Conservation (phyloP, 1,140 invertebrate species). For the Elymnias hypermnestra region DNA sequence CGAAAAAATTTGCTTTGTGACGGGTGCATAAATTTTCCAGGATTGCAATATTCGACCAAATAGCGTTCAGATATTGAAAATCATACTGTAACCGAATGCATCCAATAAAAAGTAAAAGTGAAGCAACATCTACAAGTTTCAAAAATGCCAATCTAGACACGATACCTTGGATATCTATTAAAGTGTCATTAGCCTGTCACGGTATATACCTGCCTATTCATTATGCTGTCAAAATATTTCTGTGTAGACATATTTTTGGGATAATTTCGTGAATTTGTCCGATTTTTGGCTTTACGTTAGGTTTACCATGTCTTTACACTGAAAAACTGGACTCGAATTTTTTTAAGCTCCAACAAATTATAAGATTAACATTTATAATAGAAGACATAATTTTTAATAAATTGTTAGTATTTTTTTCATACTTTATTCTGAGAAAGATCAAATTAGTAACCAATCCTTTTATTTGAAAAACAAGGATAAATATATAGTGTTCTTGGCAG, state of each 20-base stretch:
- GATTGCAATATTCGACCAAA: too few species aligned
- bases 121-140: neutral
- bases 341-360: neutral
- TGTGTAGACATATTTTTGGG: slow-evolving; percentile 38
- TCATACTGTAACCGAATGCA: too few species aligned
- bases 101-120: too few species aligned
- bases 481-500: too few species aligned
- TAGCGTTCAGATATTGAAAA: too few species aligned
- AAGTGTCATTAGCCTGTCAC: slow-evolving; percentile 58
- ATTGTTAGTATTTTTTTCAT: too few species aligned
- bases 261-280: slow-evolving; percentile 63
- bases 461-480: too few species aligned
- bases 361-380: neutral
- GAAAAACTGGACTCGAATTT: neutral
- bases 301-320: neutral
- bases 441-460: too few species aligned
- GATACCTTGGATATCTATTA: slow-evolving; percentile 28
- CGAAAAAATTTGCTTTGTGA: too few species aligned
- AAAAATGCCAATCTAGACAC: slow-evolving; percentile 13
- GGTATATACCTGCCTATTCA: slow-evolving; percentile 53
- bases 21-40: too few species aligned
- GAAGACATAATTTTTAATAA: too few species aligned
- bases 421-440: too few species aligned
- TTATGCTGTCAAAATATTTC: slow-evolving; percentile 74
- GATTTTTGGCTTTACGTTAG: slow-evolving; percentile 34